These are phyloP conservation scores for Meriones unguiculatus DNA, from an alignment of 2,113 vertebrate genomes.

Conservation along the genomic window DNA sequence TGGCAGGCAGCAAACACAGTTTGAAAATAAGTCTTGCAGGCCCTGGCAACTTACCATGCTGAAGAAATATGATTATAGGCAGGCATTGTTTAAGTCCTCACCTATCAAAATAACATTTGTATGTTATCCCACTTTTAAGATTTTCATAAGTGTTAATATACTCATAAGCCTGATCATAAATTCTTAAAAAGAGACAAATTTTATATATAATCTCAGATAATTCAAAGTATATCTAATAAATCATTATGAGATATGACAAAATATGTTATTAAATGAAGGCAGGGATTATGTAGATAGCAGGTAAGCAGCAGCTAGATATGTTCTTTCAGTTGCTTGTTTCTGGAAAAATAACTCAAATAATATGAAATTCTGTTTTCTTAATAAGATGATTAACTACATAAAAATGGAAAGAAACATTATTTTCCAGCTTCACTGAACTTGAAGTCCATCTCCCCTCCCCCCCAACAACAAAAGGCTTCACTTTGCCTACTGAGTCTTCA, in stretches of 20 bases:
- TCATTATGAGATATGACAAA: constrained; percentile 34
- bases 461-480: neutral
- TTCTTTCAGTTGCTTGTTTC: constrained; percentile 36
- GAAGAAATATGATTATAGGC: constrained; percentile 42
- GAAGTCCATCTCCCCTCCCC: neutral
- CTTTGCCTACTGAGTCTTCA: neutral
- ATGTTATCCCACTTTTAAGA: neutral
- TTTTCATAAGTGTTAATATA: neutral
- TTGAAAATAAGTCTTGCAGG: constrained; percentile 49
- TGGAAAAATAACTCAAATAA: neutral
- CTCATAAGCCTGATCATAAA: constrained; percentile 19
- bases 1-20: constrained; percentile 51
- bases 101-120: constrained; percentile 29
- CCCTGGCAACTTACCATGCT: constrained; percentile 13
- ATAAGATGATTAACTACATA: neutral
- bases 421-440: neutral
- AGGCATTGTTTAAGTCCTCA: constrained; percentile 17
- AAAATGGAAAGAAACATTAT: neutral
- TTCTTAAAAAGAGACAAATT: constrained; percentile 6
- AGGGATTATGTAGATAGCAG: neutral
- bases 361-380: constrained; percentile 28
- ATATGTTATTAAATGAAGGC: constrained; percentile 1
- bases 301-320: neutral
- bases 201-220: constrained; percentile 17
- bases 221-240: constrained; percentile 15